Evolutionary conservation across 2,888 invertebrate species (phyloP), one percentile per base, ranked within the genome.

Genomic region (Cynaeus angustus): DNA sequence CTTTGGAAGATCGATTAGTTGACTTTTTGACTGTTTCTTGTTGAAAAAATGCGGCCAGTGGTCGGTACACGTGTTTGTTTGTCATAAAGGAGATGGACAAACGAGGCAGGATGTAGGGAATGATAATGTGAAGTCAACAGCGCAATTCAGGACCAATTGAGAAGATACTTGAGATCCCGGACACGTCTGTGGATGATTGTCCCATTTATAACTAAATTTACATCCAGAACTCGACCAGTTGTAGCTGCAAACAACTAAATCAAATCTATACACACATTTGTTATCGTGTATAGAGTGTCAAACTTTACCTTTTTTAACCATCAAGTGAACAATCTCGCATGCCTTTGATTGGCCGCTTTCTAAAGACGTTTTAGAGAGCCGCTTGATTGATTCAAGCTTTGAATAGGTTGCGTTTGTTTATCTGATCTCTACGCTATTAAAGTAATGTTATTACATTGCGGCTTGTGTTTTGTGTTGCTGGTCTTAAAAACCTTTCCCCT

Each of bases 281-380:
- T 58, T 62, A 62, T 62, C 37, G 33, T 26, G 21, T 4, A 14
- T 56, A 13, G 30, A 14, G 67, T 59, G 62, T 68, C 62, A 56
- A 64, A 53, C 38, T 52, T 65, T 43, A 43, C 53, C 46, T 68
- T 61, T 55, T 68, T 58, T 56, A 72, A 73, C 72, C 74, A 71
- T 76, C 75, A 75, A 77, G 61, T 69, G 73, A 74, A 70, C 48
- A 67, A 59, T 46, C 59, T 43, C 21, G n/a, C 46, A 45, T 73
- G 74, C 75, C 78, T 81, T 81, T 78, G 78, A 80, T 78, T 76
- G 77, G 76, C 83, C 83, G 83, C 80, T 83, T 83, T 83, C 82
- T 83, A 83, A 81, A 82, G 82, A 81, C 82, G 82, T 83, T 83
- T 83, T 82, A 82, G 67, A 64, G 67, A 50, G 53, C 58, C 62